Conservation (phyloP, 2,113 vertebrate species). For the Ginglymostoma cirratum region DNA sequence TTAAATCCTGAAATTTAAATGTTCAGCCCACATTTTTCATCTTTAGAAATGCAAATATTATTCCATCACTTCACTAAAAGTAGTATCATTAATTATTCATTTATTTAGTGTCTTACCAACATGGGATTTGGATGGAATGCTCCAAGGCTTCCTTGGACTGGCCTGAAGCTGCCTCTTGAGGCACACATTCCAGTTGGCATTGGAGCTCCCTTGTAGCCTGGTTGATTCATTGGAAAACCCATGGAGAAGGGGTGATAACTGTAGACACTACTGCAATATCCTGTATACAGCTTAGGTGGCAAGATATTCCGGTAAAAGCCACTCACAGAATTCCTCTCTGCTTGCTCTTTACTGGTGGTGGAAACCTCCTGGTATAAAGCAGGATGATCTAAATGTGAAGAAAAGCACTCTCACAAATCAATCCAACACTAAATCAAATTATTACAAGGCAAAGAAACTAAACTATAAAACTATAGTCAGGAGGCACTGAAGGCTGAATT, state of each 20-base stretch:
- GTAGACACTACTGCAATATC: slow-evolving; percentile 47
- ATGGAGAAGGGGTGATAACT: slow-evolving; percentile 51
- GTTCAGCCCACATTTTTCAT: background rate
- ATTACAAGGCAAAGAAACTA: background rate
- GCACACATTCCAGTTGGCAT: slow-evolving; percentile 45
- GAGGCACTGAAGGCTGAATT: background rate
- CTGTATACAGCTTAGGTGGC: slow-evolving; percentile 49
- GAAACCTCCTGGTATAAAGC: slow-evolving; percentile 22
- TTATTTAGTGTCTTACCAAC: slow-evolving; percentile 46
- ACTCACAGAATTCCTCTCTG: slow-evolving; percentile 50
- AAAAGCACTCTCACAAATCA: background rate
- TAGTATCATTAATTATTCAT: background rate
- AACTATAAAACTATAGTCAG: background rate
- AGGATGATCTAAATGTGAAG: slow-evolving; percentile 22
- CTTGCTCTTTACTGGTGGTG: slow-evolving; percentile 46
- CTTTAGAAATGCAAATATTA: background rate
- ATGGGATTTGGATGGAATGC: slow-evolving; percentile 46
- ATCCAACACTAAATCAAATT: background rate
- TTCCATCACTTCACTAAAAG: background rate
- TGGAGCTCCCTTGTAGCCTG: slow-evolving; percentile 46
- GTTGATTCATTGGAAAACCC: slow-evolving; percentile 50
- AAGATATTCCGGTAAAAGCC: slow-evolving; percentile 31
- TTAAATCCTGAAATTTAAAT: background rate
- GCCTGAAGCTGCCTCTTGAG: slow-evolving; percentile 50
- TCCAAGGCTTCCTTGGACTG: slow-evolving; percentile 44